phyloP scores from a whole-genome alignment of 2,888 invertebrate genomes.

The Xestia xanthographa region DNA sequence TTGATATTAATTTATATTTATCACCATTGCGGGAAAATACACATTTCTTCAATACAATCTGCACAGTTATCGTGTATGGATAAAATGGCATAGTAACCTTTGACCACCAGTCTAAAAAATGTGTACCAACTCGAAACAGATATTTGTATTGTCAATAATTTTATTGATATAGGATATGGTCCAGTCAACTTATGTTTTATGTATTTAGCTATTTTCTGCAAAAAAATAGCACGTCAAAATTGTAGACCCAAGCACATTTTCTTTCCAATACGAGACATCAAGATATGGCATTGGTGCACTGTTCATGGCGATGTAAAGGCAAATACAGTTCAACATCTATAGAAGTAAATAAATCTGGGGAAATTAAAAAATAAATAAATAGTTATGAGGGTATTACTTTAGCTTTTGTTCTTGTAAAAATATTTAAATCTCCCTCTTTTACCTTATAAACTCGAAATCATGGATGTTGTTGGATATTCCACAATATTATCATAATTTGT shows the following conservation, averaged over 20 bases:
- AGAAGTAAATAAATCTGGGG: conserved; percentile 59
- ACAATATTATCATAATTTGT: conserved; percentile 62
- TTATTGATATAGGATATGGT: conserved; percentile 21
- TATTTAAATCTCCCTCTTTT: conserved; percentile 68
- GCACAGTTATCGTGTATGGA: conserved; percentile 22
- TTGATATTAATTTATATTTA: conserved; percentile 56
- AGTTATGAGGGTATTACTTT: conserved; percentile 48
- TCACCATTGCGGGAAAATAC: conserved; percentile 24
- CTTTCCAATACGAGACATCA: conserved; percentile 11
- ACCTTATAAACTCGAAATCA: conserved; percentile 70
- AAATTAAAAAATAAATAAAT: conserved; percentile 51
- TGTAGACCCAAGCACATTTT: background rate
- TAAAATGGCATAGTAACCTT: conserved; percentile 37
- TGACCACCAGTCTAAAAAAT: conserved; percentile 30
- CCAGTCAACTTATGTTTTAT: conserved; percentile 27
- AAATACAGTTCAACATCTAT: conserved; percentile 56
- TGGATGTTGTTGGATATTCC: conserved; percentile 63
- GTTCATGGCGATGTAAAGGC: conserved; percentile 24
- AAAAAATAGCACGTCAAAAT: conserved; percentile 34
- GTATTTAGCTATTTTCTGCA: conserved; percentile 17
- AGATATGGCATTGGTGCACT: conserved; percentile 45
- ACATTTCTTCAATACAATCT: conserved; percentile 26
- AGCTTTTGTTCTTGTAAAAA: conserved; percentile 61
- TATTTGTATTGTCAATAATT: conserved; percentile 40
- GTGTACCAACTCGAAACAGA: conserved; percentile 1